A percentile compares a stretch with the other conserved stretches of the same genome.
phyloP scores from a whole-genome alignment of 2,797 vertebrate genomes.

The Sebastes hubbsi region DNA sequence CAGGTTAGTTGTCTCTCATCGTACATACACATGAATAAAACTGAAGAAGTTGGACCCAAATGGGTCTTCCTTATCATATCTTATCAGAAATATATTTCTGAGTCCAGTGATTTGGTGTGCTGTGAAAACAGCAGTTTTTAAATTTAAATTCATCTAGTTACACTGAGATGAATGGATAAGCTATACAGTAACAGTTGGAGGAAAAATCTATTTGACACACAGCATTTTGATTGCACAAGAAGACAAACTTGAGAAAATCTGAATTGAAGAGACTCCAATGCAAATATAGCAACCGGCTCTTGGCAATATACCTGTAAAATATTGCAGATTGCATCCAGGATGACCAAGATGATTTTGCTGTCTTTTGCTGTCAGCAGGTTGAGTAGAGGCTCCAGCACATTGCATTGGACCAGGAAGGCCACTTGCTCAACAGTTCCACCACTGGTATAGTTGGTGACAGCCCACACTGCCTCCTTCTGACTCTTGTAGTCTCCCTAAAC shows the following conservation, averaged over 20 bases:
- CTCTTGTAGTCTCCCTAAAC: constrained; percentile 93
- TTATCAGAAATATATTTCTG: not conserved
- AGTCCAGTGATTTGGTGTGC: not conserved
- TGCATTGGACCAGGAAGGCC: constrained; percentile 88
- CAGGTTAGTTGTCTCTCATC: not conserved
- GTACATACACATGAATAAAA: not conserved
- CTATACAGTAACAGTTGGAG: not conserved
- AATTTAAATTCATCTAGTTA: no score
- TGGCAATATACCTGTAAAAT: constrained; percentile 87
- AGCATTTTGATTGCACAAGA: not conserved
- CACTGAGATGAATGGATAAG: not conserved
- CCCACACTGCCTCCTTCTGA: constrained; percentile 95
- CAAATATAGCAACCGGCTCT: not conserved
- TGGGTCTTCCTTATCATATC: not conserved
- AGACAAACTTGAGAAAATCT: not conserved
- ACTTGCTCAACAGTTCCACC: constrained; percentile 92
- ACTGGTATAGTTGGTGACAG: constrained; percentile 93
- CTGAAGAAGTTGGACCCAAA: not conserved
- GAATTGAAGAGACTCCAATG: not conserved
- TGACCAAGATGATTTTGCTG: constrained; percentile 89
- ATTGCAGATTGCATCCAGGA: constrained; percentile 91
- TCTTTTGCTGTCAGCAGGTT: constrained; percentile 89
- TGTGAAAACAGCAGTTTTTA: not conserved
- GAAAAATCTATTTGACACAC: not conserved
- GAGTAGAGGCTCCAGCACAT: constrained; percentile 88